Base-by-base conservation (phyloP, 2,888 invertebrate genomes). In the Ichneumon xanthorius region DNA sequence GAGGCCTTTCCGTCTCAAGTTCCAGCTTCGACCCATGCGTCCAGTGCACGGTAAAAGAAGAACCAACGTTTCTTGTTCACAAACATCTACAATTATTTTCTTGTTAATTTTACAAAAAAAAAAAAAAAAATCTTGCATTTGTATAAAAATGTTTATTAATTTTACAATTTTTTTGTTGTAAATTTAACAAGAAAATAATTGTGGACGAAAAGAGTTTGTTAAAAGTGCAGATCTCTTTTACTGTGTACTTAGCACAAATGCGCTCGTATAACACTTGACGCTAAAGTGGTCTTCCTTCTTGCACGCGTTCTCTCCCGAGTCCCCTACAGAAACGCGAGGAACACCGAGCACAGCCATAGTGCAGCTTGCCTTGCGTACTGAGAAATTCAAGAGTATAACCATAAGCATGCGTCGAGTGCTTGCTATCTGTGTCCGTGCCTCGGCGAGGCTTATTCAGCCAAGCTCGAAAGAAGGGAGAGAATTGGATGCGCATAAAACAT, bases 181-280 rank as follows among this genome's bases (percentile, higher is more conserved):
- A 45, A 45, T 2, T 4, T 4, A 45, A 45, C 11, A 45, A 45
- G 14, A 45, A 45, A 45, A 45, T 14, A 45, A 45, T 45, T 45
- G 45, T 45, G 40, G 40, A 40, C 7, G 14, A 11, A 45, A 45
- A 45, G 3, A 4, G 4, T 45, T 45, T 45, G 45, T 14, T 14
- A 45, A 45, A 45, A 45, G 14, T 14, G 2, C 3, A 45, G 14
- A 45, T 45, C 14, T 45, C 11, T 45, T 45, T 45, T 6, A 16
- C 45, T 48, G 45, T 48, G 80, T 80, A 80, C 80, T 84, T 76
- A 55, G 80, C 71, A 70, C 40, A 67, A 80, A 84, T 77, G 80
- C 72, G 50, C 80, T 84, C 80, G 84, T 84, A 80, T 65, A 72
- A 84, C 80, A 84, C 84, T 84, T 40, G 80, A 77, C 50, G 76